Percentiles rank a stretch among this genome's conserved stretches.
Evolutionary conservation across 2,797 vertebrate genomes (phyloP).

Genomic region (Coregonus ussuriensis): DNA sequence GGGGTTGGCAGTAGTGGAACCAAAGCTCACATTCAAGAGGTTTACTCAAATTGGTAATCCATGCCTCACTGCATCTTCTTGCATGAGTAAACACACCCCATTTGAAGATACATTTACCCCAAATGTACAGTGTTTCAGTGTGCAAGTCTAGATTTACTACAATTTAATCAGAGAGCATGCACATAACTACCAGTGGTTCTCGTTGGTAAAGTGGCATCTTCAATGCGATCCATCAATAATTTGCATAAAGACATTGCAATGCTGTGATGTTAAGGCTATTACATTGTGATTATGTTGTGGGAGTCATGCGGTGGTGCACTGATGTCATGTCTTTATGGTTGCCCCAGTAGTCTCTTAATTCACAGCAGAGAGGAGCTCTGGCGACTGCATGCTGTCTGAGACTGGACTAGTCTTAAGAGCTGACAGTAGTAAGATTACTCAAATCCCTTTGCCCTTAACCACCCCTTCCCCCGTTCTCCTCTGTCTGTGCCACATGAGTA

Average conservation of each 20-base stretch:
- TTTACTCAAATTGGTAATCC: background rate
- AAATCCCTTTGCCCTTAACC: slow-evolving; percentile 36
- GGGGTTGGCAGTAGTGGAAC: slow-evolving; percentile 11
- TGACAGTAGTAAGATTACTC: slow-evolving; percentile 39
- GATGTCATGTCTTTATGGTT: slow-evolving; percentile 66
- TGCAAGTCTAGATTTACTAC: background rate
- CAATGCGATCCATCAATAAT: no score
- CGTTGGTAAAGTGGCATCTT: background rate
- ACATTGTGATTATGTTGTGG: slow-evolving; percentile 9
- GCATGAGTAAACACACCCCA: background rate
- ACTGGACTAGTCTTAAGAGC: slow-evolving; percentile 40
- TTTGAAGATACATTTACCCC: background rate
- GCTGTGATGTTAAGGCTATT: background rate
- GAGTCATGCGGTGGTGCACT: slow-evolving; percentile 51
- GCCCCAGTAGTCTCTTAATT: slow-evolving; percentile 62
- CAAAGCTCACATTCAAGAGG: background rate
- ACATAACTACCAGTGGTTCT: no score
- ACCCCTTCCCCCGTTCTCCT: background rate
- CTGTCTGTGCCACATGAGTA: slow-evolving; percentile 33
- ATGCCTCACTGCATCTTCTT: background rate
- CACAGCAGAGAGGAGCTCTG: slow-evolving; percentile 65
- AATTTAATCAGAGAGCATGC: background rate
- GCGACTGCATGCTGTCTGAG: slow-evolving; percentile 40
- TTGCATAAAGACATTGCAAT: no score
- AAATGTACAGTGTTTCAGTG: background rate